A percentile compares a stretch with the other conserved stretches of the same genome.
Conservation (phyloP, 2,797 vertebrate genomes). For the Potorous gilbertii region DNA sequence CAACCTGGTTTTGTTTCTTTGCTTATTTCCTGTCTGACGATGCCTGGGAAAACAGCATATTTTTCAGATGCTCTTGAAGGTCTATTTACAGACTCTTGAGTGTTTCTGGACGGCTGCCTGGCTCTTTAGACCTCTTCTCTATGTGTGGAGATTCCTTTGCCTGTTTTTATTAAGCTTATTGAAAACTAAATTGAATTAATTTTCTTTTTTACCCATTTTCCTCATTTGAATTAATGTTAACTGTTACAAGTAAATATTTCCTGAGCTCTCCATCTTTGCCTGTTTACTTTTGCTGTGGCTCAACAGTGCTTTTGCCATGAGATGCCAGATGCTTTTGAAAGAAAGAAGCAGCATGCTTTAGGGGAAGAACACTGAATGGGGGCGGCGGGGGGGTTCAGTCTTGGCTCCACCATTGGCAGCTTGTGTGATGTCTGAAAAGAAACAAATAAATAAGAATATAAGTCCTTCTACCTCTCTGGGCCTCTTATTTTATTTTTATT, state of each 20-base stretch:
- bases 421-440: neutral
- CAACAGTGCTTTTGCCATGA: neutral
- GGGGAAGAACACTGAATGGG: neutral
- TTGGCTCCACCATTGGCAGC: neutral
- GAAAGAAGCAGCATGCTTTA: neutral
- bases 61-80: neutral
- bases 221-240: neutral
- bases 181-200: neutral
- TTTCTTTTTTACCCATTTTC: neutral
- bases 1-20: neutral
- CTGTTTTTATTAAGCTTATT: slow-evolving; percentile 1
- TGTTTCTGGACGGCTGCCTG: neutral
- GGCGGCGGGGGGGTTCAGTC: neutral
- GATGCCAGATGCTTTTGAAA: neutral
- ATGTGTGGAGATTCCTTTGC: neutral
- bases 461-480: neutral
- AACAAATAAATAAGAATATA: neutral
- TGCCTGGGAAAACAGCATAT: neutral
- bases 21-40: neutral
- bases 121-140: neutral
- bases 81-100: neutral
- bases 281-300: neutral
- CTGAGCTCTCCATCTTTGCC: neutral
- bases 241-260: neutral
- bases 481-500: neutral